Percentiles rank a stretch among this genome's conserved stretches.
Conservation (phyloP, 2,888 invertebrate species). For the Rhagium mordax region DNA sequence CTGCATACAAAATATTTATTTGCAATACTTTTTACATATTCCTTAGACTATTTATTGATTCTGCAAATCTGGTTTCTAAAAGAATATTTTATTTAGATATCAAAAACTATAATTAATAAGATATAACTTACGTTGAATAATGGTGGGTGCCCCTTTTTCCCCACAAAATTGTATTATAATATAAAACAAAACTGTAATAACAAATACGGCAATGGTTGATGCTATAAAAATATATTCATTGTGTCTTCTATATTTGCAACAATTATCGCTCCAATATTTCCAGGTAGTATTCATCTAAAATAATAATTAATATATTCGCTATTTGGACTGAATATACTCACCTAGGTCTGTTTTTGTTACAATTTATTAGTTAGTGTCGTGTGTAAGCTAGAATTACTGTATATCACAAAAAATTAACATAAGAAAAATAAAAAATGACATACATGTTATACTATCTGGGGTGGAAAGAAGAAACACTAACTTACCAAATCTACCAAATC, state of each 20-base stretch:
- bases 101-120: conserved; percentile 41
- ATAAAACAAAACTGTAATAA: conserved; percentile 75
- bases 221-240: conserved; percentile 75
- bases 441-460: no score
- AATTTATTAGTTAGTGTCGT: no score
- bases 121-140: conserved; percentile 65
- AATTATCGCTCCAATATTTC: conserved; percentile 76
- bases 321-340: no score
- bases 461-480: conserved; percentile 30
- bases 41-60: conserved; percentile 49
- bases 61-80: conserved; percentile 67
- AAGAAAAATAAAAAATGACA: no score
- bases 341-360: no score
- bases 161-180: conserved; percentile 71
- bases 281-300: conserved; percentile 79
- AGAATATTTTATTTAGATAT: conserved; percentile 40
- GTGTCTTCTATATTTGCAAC: conserved; percentile 73
- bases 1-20: no score
- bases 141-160: conserved; percentile 62
- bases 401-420: no score
- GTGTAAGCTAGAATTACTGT: no score
- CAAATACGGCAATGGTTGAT: conserved; percentile 71
- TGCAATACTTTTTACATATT: neutral
- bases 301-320: conserved; percentile 16
- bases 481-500: conserved; percentile 79